Evolutionary conservation across 2,888 invertebrate genomes (phyloP), one percentile per base, ranked within the genome.

Genomic region (Eledona agricola): DNA sequence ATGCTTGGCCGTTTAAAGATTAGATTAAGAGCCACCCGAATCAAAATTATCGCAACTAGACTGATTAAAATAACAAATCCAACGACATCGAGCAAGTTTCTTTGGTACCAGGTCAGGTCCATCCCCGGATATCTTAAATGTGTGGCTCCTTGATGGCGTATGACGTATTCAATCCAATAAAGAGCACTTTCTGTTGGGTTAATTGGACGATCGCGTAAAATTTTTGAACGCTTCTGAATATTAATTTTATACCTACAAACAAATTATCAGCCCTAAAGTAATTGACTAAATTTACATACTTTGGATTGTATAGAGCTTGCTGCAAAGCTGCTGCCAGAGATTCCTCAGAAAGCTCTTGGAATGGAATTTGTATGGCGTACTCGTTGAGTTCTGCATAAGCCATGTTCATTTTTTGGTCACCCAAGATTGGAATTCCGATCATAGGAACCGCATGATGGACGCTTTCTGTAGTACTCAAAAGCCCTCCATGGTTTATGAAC

Each of bases 301-400:
- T 67, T 2, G 65, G 59, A 53, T 73, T 65, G 9, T 55, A 58
- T 2, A 75, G 26, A 2, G 75, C 42, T 53, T 67, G 56, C 1
- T 65, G 50, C 9, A 76, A 54, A 17, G 59, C 66, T 4, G 15
- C 49, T 23, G 50, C 54, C 0, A 80, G 59, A 1, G 49, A 65
- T 1, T 70, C 65, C 28, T 73, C 66, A 0, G 67, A 76, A 1
- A 80, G 28, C 0, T 68, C 62, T 1, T 28, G 72, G 63, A 1
- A 81, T 59, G 72, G 63, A 0, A 80, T 60, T 1, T 60, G 67
- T 1, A 74, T 51, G 0, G 74, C 80, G 60, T 72, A 77, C 2
- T 79, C 81, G 31, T 67, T 64, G 1, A 62, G 56, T 35, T 72
- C 75, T 3, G 79, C 78, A 1, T 72, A 71, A 1, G 66, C 72